Evolutionary conservation across 2,797 vertebrate species (phyloP).

Genomic region (Eleutherodactylus coqui): DNA sequence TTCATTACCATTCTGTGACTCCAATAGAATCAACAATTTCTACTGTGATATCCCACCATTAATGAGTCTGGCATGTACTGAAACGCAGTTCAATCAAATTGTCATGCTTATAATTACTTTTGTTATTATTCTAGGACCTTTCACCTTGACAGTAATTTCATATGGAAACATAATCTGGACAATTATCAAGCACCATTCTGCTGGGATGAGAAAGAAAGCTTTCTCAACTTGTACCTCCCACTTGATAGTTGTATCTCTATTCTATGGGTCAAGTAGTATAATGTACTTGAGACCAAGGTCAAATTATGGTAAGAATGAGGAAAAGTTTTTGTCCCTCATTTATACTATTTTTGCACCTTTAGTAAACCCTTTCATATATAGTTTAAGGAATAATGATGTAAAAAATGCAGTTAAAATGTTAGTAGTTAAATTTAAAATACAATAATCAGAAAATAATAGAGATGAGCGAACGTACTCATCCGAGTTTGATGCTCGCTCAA

Average conservation of each 20-base stretch:
- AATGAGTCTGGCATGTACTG: not conserved
- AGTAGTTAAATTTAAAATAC: not conserved
- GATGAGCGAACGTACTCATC: too few species aligned
- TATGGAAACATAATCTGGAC: not conserved
- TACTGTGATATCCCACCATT: constrained; percentile 13
- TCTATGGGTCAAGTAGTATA: not conserved
- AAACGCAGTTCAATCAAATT: not conserved
- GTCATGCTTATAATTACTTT: not conserved
- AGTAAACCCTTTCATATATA: not conserved
- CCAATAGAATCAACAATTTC: constrained; percentile 14
- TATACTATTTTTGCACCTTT: not conserved
- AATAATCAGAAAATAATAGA: too few species aligned
- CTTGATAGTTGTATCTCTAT: not conserved
- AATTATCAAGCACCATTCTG: not conserved
- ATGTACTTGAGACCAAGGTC: constrained; percentile 15
- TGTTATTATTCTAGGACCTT: not conserved
- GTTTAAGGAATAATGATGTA: constrained; percentile 5
- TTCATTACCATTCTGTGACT: not conserved
- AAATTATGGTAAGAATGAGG: not conserved
- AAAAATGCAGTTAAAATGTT: not conserved
- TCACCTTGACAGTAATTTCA: not conserved
- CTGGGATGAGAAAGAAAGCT: not conserved
- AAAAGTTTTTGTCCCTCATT: not conserved
- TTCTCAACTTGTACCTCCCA: not conserved
- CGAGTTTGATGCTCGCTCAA: too few species aligned